phyloP scores from a whole-genome alignment of 2,113 vertebrate genomes.

The Monopterus albus region DNA sequence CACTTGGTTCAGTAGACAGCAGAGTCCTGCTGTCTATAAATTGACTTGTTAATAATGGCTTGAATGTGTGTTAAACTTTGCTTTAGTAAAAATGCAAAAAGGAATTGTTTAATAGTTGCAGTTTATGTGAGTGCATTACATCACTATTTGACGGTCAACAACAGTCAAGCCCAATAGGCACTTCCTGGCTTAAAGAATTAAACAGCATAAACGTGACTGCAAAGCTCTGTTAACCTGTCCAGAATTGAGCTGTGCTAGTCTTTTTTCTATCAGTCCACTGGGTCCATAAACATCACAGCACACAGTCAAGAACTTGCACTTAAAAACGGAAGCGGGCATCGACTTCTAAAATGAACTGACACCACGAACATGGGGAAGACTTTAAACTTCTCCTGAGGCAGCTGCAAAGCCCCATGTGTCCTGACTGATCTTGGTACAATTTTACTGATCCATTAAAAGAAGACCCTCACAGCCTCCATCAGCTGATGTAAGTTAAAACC shows the following conservation, averaged over 20 bases:
- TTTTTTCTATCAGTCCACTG: not conserved
- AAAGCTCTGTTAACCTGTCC: not conserved
- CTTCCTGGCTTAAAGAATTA: too few species aligned
- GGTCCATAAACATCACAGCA: not conserved
- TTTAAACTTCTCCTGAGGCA: slow-evolving; percentile 3
- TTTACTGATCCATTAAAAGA: not conserved
- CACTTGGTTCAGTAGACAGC: too few species aligned
- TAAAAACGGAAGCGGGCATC: not conserved
- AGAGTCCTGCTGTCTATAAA: too few species aligned
- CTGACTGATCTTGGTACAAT: not conserved
- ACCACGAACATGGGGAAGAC: not conserved
- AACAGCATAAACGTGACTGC: too few species aligned
- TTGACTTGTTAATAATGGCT: too few species aligned
- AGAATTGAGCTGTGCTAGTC: not conserved
- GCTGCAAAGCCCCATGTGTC: not conserved
- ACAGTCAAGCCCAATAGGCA: too few species aligned
- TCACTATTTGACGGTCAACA: too few species aligned
- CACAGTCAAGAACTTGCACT: not conserved
- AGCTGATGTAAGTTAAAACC: not conserved
- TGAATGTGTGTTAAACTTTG: not conserved
- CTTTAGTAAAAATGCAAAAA: not conserved
- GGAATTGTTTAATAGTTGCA: too few species aligned
- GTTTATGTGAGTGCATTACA: too few species aligned
- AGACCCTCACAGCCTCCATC: not conserved
- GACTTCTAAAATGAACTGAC: slow-evolving; percentile 21